These are phyloP conservation scores for Rosalia funebris DNA, from an alignment of 2,888 invertebrate species.

Conservation along the genomic window DNA sequence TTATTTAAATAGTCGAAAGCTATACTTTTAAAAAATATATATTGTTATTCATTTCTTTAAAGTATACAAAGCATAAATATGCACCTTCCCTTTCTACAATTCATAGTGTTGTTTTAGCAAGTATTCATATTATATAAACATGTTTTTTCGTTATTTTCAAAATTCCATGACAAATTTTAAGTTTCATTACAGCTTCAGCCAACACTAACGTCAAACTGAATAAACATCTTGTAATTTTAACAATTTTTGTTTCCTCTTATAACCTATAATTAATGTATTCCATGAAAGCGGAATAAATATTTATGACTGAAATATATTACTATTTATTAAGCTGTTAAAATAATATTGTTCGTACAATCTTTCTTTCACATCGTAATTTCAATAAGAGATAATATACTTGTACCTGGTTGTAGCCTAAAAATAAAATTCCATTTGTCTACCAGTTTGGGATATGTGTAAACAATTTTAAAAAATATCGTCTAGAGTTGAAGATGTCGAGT, in stretches of 20 bases:
- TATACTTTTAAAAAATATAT: not conserved
- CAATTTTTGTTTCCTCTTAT: conserved; percentile 24
- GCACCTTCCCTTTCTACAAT: too few relatives aligned
- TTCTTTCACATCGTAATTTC: conserved; percentile 3
- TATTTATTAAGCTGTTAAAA: conserved; percentile 2
- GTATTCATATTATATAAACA: too few relatives aligned
- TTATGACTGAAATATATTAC: conserved; percentile 2
- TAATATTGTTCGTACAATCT: not conserved
- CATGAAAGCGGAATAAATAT: not conserved
- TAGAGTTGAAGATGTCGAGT: not conserved
- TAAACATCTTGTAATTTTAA: conserved; percentile 21
- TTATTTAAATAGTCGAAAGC: not conserved
- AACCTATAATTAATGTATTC: conserved; percentile 12
- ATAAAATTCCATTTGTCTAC: not conserved
- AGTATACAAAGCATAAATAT: too few relatives aligned
- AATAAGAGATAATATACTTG: not conserved
- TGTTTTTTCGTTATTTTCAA: too few relatives aligned
- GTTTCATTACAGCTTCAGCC: too few relatives aligned
- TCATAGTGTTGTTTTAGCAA: too few relatives aligned
- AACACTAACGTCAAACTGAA: conserved; percentile 19
- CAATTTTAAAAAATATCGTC: not conserved
- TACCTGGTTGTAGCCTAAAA: not conserved
- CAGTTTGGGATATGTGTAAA: not conserved
- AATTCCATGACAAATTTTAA: too few relatives aligned
- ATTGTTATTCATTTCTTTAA: too few relatives aligned